Evolutionary conservation across 2,888 invertebrate species (phyloP).

Genomic region (Synanthedon andrenaeformis): DNA sequence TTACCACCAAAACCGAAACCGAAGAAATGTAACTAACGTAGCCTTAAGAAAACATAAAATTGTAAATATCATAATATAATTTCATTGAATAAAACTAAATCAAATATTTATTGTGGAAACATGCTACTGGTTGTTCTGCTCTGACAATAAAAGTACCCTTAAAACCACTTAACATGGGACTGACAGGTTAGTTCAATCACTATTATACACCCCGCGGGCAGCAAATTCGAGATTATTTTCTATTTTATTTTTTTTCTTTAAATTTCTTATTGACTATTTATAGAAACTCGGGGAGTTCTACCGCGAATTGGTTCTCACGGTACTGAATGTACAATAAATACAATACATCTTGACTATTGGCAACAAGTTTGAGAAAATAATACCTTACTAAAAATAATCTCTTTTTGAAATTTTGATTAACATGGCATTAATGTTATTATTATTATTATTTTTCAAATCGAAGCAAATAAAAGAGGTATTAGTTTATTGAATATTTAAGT

Average conservation of each 20-base stretch:
- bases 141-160: constrained; percentile 55
- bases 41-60: too few relatives aligned
- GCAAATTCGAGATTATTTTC: constrained; percentile 53
- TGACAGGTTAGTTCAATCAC: constrained; percentile 70
- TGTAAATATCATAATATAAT: too few relatives aligned
- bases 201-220: constrained; percentile 58
- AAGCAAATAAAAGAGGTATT: too few relatives aligned
- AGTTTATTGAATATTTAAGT: too few relatives aligned
- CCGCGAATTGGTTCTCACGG: constrained; percentile 51
- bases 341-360: too few relatives aligned
- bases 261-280: constrained; percentile 8
- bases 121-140: constrained; percentile 61
- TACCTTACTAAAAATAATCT: too few relatives aligned
- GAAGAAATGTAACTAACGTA: too few relatives aligned
- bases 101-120: constrained; percentile 66
- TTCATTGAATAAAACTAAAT: constrained; percentile 15
- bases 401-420: too few relatives aligned
- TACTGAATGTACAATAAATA: neutral
- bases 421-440: too few relatives aligned
- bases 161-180: constrained; percentile 69
- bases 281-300: constrained; percentile 36
- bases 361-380: too few relatives aligned
- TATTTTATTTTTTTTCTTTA: constrained; percentile 39
- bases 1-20: too few relatives aligned
- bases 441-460: too few relatives aligned